phyloP scores from a whole-genome alignment of 2,888 invertebrate species.

The Chrysopilus asiliformis region DNA sequence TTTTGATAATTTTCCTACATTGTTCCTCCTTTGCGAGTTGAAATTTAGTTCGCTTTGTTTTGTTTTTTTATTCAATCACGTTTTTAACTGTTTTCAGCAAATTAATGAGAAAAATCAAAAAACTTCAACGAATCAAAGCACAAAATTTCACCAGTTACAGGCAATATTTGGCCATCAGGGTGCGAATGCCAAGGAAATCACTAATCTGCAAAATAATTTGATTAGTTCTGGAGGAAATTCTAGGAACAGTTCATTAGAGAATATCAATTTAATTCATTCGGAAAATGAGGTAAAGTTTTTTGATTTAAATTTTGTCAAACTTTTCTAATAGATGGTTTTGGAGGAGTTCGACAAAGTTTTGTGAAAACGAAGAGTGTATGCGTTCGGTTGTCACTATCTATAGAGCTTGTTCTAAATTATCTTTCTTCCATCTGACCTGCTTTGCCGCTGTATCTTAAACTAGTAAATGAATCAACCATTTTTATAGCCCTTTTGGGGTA shows the following conservation, averaged over 20 bases:
- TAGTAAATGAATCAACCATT: too few species aligned
- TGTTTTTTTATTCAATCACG: background rate
- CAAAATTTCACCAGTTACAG: constrained; percentile 68
- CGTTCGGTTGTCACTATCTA: constrained; percentile 2
- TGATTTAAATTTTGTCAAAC: too few species aligned
- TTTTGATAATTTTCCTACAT: too few species aligned
- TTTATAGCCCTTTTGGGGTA: too few species aligned
- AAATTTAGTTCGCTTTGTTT: too few species aligned
- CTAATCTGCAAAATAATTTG: constrained; percentile 17
- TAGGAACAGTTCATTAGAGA: constrained; percentile 16
- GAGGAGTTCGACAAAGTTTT: background rate
- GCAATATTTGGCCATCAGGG: constrained; percentile 55
- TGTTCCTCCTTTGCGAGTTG: too few species aligned
- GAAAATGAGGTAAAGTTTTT: constrained; percentile 16
- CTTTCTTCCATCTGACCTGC: too few species aligned
- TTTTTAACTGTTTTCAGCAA: constrained; percentile 16
- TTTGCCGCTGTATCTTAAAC: too few species aligned
- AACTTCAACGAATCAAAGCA: constrained; percentile 62
- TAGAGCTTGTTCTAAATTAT: too few species aligned
- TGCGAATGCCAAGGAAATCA: constrained; percentile 28
- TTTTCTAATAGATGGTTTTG: too few species aligned
- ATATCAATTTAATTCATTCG: constrained; percentile 14
- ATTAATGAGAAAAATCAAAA: constrained; percentile 57
- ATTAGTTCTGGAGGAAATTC: constrained; percentile 13
- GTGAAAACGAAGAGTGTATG: too few species aligned